These are phyloP conservation scores for Desoria tigrina DNA, from an alignment of 2,888 invertebrate genomes.

Conservation along the genomic window DNA sequence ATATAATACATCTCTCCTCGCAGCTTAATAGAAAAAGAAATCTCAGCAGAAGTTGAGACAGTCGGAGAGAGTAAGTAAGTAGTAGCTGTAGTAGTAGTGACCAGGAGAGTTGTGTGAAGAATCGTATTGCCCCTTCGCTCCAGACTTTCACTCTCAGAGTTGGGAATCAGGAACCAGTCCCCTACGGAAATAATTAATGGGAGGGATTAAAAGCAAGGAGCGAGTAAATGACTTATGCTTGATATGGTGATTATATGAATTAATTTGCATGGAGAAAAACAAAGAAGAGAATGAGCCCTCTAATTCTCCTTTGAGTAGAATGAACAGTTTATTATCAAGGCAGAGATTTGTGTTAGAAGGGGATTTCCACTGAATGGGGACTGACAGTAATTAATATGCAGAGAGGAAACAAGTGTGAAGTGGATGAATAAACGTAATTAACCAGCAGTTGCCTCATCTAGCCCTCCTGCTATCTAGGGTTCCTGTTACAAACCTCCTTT, in stretches of 20 bases:
- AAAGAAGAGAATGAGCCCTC: constrained; percentile 9
- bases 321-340: neutral
- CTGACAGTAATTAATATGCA: constrained; percentile 19
- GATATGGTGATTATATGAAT: too few species aligned
- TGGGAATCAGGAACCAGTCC: too few species aligned
- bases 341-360: neutral
- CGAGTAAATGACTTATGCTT: too few species aligned
- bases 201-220: too few species aligned
- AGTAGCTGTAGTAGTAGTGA: neutral
- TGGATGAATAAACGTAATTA: constrained; percentile 20
- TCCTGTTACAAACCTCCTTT: neutral
- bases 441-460: constrained; percentile 14
- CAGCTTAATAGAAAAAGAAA: neutral
- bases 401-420: constrained; percentile 18
- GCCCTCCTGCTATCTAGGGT: constrained; percentile 14
- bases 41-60: neutral
- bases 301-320: too few species aligned
- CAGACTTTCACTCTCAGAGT: too few species aligned
- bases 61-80: too few species aligned
- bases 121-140: constrained; percentile 1
- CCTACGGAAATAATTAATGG: too few species aligned
- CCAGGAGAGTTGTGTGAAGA: neutral
- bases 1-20: neutral
- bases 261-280: constrained; percentile 12
- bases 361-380: constrained; percentile 5